Base-by-base conservation (phyloP, 2,113 vertebrate genomes). In the Cariama cristata region DNA sequence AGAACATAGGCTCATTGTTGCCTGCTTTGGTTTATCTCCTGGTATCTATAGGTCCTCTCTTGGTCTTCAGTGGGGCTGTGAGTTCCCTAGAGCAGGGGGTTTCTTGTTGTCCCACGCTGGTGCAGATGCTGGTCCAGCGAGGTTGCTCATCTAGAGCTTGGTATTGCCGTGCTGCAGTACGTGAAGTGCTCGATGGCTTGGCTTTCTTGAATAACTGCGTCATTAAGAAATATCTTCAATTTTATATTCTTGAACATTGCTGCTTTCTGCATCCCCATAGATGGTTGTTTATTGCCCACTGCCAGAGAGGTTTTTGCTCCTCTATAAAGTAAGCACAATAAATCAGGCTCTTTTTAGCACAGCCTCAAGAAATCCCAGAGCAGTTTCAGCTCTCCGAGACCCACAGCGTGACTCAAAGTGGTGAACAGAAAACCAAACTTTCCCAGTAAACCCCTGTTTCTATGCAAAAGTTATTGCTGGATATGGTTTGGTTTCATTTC, bases 111-210 rank as follows among this genome's bases (percentile, higher is more conserved):
- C 63, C 33, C 17, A 4, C 2, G 5, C 21, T 44, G 63, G 26
- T 66, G 53, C 53, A 32, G 68, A 23, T 35, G 40, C 27, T 35
- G 33, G 7, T 66, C 38, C n/a, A 71, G 66, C 1, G 1, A 42
- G 28, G 35, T 5, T 19, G 44, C 55, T 74, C 33, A 10, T 45
- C 64, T 13, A 17, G 52, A 63, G 69, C 17, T 9, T 56, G 69
- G 45, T 45, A 44, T 11, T 49, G 35, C 30, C 24, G 0, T 24
- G 58, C 38, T 35, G 23, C 66, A 38, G 23, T 28, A 6, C 0
- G 0, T 26, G 21, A 84, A 49, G 50, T 0, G 2, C 42, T 33
- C 4, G 2, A 10, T 22, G 12, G 5, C 27, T 71, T 18, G 9
- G 22, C n/a, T 52, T 12, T 73, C 69, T 86, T 55, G 30, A 74